Evolutionary conservation across 2,888 invertebrate species (phyloP), one percentile per base, ranked within the genome.

Genomic region (Ophion ellenae): DNA sequence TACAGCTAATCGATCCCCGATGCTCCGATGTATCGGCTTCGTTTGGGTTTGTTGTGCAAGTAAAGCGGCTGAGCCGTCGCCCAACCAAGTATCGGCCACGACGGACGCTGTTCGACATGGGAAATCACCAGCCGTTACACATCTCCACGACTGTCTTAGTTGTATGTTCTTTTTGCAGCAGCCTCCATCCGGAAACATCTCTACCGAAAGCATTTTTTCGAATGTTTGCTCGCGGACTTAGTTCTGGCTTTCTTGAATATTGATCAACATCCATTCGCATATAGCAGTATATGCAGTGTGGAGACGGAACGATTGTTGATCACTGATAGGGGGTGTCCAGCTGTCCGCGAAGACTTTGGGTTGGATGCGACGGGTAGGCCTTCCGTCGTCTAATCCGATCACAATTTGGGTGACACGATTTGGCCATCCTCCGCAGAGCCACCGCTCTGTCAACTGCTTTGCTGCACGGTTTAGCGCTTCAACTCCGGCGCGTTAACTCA

Each of bases 401-500:
- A 14, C 14, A 59, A 71, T 79, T 79, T 53, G 32, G 5, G 40
- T 59, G 32, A 64, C 45, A 32, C 28, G 20, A 64, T 79, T 53
- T 32, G 5, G 40, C 45, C 0, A 28, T 45, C 32, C 9, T 40
- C 11, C 1, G 32, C 32, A 53, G n/a, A 11, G n/a, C 2, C 32
- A 2, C 32, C 9, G 40, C 28, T 17, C 28, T 28, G 20, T 28
- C n/a, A 66, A 11, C 32, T 40, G 28, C 59, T 32, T 64, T 17
- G 17, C 57, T 4, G 17, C 28, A 2, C 36, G 17, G 66, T 78
- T 83, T 70, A 69, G 53, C 63, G 61, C 63, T n/a, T 17, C 24
- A 78, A 81, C 5, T 70, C 67, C 14, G 57, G 63, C 76, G 53
- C 73, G 47, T 45, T 47, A 45, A 74, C 24, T 73, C 24, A 69